Evolutionary conservation across 1,140 invertebrate genomes (phyloP), one percentile per base, ranked within the genome.

Genomic region (Mya arenaria): DNA sequence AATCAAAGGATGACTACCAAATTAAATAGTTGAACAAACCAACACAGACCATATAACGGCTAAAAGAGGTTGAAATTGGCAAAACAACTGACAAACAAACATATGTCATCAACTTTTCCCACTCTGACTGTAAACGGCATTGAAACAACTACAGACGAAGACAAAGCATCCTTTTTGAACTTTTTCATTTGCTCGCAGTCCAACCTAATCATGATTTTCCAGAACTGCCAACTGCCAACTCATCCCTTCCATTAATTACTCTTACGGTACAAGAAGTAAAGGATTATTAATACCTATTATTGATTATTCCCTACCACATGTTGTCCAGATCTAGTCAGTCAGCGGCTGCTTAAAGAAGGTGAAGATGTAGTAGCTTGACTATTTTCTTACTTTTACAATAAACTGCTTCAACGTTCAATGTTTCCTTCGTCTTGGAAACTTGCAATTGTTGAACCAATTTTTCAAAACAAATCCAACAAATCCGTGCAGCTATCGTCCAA

Each of bases 371-470:
- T 48, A 19, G 41, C 41, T 48, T 13, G 10, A 10, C 41, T 19
- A 19, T 19, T 48, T 13, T 48, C 10, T 48, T 19, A 13, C 41
- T 13, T 48, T 48, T 48, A 13, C 41, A 48, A 48, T 19, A 48
- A 13, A 23, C 58, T 60, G 10, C 25, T 60, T 15, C 13, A 8
- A 23, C 10, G 13, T 25, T 60, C 10, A 15, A 60, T 15, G 8
- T 60, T 60, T 10, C 25, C 58, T 30, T 60, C 58, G 23, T n/a
- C 19, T 60, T 60, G 58, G 58, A 60, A 60, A 60, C 58, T 60
- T 60, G 58, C 58, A 10, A 60, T 13, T 60, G 58, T 60, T 30
- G 10, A 10, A 25, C 58, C 41, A 48, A 48, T 48, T 13, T 48
- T 48, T 48, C 10, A 48, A 48, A 48, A 19, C 41, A 48, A 19